Evolutionary conservation across 1,140 invertebrate species (phyloP).

Genomic region (Euwallacea fornicatus): DNA sequence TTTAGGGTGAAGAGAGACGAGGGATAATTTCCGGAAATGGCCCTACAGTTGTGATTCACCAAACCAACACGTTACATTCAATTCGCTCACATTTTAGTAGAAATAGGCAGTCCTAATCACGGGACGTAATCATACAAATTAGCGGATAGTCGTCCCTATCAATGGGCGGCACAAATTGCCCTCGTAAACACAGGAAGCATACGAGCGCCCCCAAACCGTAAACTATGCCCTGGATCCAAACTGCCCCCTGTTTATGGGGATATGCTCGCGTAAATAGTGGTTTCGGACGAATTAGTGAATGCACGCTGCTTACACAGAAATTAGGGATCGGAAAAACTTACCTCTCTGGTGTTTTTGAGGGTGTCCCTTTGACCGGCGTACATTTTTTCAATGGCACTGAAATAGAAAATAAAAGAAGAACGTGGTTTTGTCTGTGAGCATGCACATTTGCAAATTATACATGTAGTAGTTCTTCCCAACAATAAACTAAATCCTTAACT

Average conservation of each 20-base stretch:
- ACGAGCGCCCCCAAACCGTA: constrained; percentile 6
- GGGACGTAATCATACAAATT: constrained; percentile 2
- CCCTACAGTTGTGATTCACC: not conserved
- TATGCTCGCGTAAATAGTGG: constrained; percentile 8
- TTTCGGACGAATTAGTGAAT: constrained; percentile 2
- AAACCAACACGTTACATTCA: no score
- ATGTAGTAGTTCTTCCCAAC: constrained; percentile 15
- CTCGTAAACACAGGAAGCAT: constrained; percentile 11
- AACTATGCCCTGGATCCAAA: constrained; percentile 1
- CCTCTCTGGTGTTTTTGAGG: constrained; percentile 43
- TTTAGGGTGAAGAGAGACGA: no score
- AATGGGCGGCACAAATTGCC: constrained; percentile 16
- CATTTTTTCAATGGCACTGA: constrained; percentile 44
- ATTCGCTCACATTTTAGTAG: no score
- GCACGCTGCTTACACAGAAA: not conserved
- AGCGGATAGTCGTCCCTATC: constrained; percentile 12
- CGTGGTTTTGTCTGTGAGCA: not conserved
- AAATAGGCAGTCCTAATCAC: not conserved
- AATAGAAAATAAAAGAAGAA: constrained; percentile 29
- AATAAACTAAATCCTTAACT: constrained; percentile 28
- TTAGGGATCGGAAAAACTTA: constrained; percentile 33
- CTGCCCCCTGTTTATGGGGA: constrained; percentile 15
- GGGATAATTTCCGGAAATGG: not conserved
- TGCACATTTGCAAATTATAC: constrained; percentile 1
- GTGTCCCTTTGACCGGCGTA: constrained; percentile 41